Base-by-base conservation (phyloP, 2,888 invertebrate species). In the Andrena minutula region DNA sequence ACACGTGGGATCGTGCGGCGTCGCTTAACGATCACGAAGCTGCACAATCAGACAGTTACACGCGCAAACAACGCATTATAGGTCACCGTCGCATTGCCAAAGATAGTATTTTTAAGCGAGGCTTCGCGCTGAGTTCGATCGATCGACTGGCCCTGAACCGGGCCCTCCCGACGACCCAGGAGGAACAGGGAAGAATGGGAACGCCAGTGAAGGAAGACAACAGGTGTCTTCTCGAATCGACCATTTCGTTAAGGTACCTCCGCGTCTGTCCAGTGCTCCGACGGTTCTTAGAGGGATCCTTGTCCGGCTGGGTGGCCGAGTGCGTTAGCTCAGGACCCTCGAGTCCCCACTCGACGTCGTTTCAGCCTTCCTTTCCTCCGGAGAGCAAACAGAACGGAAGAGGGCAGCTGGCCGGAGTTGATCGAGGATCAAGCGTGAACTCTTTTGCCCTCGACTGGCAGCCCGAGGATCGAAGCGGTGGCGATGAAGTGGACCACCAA, bases 61-160 rank as follows among this genome's bases (percentile, higher is more conserved):
- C 26, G 16, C 51, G 53, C 10, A 61, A 53, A 10, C 35, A 53
- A 28, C 77, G 66, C 58, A 64, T 66, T 26, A 56, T 26, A 76
- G 41, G 56, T 79, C 65, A 74, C 32, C 41, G 64, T 90, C 89
- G 84, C 86, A 91, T 92, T 91, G 91, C 91, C 92, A 92, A 91
- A 91, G 90, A 89, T 91, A 91, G 87, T 87, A 87, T 88, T 80
- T 88, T 82, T 91, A 90, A 90, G 89, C 87, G 80, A 61, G 83
- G 89, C 88, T 86, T 16, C 23, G 88, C 63, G 74, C 65, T 83
- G 87, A 47, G 73, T 84, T 78, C 68, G 76, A 78, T 84, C 28
- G 41, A 66, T 69, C 5, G 35, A 20, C 10, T 49, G 20, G 23
- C 47, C 6, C 28, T n/a, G 16, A 12, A 32, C 20, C 20, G n/a